Conservation (phyloP, 2,888 invertebrate genomes). For the Cybosia mesomella region DNA sequence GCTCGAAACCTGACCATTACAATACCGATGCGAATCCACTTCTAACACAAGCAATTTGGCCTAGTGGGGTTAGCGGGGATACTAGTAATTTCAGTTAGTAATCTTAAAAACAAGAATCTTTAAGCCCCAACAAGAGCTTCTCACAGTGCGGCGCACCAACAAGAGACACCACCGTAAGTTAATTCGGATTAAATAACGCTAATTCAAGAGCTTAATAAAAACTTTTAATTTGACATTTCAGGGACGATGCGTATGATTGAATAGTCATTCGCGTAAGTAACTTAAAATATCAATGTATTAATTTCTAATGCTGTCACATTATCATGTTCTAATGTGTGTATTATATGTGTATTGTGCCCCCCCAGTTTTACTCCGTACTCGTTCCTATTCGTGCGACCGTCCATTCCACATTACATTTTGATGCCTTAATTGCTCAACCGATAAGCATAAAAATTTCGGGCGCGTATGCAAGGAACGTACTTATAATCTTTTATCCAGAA, state of each 20-base stretch:
- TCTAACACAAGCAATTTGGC: too few species aligned
- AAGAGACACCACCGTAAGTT: neutral
- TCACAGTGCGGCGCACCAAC: neutral
- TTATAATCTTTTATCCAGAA: too few species aligned
- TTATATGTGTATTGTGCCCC: too few species aligned
- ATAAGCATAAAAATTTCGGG: too few species aligned
- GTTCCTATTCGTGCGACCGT: neutral
- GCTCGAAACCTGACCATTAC: too few species aligned
- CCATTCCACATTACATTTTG: too few species aligned
- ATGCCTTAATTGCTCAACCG: too few species aligned
- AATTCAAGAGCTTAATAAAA: neutral
- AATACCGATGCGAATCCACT: too few species aligned
- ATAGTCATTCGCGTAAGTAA: constrained; percentile 11
- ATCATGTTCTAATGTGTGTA: neutral
- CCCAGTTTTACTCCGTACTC: neutral
- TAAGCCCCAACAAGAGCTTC: neutral
- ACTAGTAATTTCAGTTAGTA: too few species aligned
- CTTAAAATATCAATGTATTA: neutral
- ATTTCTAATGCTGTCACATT: constrained; percentile 3
- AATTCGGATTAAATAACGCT: neutral
- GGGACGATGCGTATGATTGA: constrained; percentile 12
- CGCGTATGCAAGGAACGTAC: too few species aligned
- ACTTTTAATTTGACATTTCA: constrained; percentile 15
- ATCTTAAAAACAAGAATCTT: neutral
- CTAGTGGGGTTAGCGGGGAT: too few species aligned